phyloP scores from a whole-genome alignment of 2,888 invertebrate genomes.

The Latheticus oryzae region DNA sequence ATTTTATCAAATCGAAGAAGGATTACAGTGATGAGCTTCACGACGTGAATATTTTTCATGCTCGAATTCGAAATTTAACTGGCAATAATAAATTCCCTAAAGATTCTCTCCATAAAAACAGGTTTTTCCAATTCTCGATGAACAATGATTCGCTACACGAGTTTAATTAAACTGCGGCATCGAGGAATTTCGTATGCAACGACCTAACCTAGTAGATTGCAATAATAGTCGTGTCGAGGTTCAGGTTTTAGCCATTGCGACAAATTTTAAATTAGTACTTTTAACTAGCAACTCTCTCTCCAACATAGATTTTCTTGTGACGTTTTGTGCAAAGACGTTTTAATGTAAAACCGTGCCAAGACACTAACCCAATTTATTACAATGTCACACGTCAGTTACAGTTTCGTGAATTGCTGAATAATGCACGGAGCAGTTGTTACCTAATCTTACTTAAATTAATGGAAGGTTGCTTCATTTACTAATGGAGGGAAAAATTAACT shows the following conservation, averaged over 20 bases:
- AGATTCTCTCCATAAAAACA: neutral
- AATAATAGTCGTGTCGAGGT: conserved; percentile 33
- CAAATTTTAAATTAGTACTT: conserved; percentile 23
- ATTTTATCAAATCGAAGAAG: conserved; percentile 29
- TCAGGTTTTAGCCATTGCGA: conserved; percentile 17
- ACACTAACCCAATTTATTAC: conserved; percentile 33
- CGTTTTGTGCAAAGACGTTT: conserved; percentile 1
- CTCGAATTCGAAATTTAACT: too few relatives aligned
- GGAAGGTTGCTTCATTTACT: conserved; percentile 4
- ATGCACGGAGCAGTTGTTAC: conserved; percentile 29
- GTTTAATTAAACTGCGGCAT: conserved; percentile 34
- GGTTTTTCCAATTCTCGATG: too few relatives aligned
- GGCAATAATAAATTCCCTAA: too few relatives aligned
- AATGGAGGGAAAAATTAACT: too few relatives aligned
- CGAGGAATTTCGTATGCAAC: conserved; percentile 32
- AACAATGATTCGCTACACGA: too few relatives aligned
- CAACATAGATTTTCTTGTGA: conserved; percentile 11
- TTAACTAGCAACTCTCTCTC: conserved; percentile 8
- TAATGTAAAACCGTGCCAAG: conserved; percentile 31
- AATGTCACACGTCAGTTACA: conserved; percentile 34
- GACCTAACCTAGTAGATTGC: conserved; percentile 30
- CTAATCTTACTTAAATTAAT: conserved; percentile 30
- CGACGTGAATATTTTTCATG: too few relatives aligned
- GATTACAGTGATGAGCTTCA: too few relatives aligned
- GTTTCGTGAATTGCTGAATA: conserved; percentile 34